Evolutionary conservation across 2,888 invertebrate species (phyloP).

Genomic region (Conops quadrifasciatus): DNA sequence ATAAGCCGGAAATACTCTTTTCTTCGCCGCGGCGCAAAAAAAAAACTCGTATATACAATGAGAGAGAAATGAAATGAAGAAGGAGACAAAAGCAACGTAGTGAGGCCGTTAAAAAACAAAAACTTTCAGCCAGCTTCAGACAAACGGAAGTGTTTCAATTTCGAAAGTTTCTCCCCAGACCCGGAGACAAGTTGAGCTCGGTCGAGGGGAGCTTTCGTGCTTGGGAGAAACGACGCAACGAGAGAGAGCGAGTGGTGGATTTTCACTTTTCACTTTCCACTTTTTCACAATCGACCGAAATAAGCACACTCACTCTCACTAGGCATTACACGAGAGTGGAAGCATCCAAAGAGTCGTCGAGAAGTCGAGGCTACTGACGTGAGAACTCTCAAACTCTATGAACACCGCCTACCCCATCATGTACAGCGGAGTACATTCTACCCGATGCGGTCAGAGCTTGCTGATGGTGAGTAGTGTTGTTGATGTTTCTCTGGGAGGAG

Average conservation of each 20-base stretch:
- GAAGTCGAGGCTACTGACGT: not conserved
- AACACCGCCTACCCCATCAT: not conserved
- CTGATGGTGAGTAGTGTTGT: constrained; percentile 23
- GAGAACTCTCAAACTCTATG: not conserved
- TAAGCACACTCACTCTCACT: constrained; percentile 46
- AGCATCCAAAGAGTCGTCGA: not conserved
- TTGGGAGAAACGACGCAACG: not conserved
- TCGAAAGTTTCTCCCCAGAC: constrained; percentile 13
- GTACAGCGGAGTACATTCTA: constrained; percentile 10
- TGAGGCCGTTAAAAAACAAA: constrained; percentile 2
- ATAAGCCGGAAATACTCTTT: no score
- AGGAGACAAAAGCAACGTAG: no score
- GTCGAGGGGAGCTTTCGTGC: constrained; percentile 7
- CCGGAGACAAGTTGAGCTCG: not conserved
- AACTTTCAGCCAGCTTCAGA: constrained; percentile 3
- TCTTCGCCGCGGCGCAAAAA: no score
- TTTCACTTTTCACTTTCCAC: constrained; percentile 64
- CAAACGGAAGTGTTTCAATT: constrained; percentile 3
- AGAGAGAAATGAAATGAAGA: no score
- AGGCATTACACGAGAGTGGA: constrained; percentile 38
- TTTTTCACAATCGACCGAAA: constrained; percentile 39
- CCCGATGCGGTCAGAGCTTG: constrained; percentile 18
- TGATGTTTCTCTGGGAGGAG: constrained; percentile 16
- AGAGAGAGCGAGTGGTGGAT: constrained; percentile 39
- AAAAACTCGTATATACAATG: no score